A percentile compares a stretch with the other conserved stretches of the same genome.
Conservation (phyloP, 2,888 invertebrate species). For the Limenitis camilla region DNA sequence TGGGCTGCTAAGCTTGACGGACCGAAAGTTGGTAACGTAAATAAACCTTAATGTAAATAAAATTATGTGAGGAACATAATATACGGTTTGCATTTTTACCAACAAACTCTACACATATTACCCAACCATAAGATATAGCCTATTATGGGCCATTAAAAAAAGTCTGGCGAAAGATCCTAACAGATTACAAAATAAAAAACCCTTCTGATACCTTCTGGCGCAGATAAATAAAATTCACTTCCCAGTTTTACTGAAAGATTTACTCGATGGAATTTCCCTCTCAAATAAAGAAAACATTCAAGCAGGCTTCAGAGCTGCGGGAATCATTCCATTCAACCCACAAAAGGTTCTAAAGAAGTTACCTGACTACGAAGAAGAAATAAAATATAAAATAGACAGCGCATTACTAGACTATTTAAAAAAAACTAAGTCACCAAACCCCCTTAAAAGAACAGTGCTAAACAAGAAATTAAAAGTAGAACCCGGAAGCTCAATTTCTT, state of each 20-base stretch:
- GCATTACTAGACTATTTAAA: no score
- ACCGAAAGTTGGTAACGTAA: slow-evolving; percentile 20
- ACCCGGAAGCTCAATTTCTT: slow-evolving; percentile 5
- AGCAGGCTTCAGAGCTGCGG: slow-evolving; percentile 3
- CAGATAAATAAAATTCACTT: slow-evolving; percentile 11
- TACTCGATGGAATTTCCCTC: slow-evolving; percentile 1
- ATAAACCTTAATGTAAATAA: slow-evolving; percentile 18
- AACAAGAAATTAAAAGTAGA: slow-evolving; percentile 4
- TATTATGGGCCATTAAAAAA: slow-evolving; percentile 5
- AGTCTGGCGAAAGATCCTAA: slow-evolving; percentile 10
- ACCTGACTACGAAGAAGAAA: no score
- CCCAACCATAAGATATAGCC: slow-evolving; percentile 7
- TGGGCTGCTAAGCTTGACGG: slow-evolving; percentile 17
- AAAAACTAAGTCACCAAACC: neutral
- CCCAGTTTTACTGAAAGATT: slow-evolving; percentile 6
- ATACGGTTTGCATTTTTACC: slow-evolving; percentile 6
- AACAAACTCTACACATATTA: slow-evolving; percentile 2
- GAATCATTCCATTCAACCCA: slow-evolving; percentile 6
- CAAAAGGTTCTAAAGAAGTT: slow-evolving; percentile 6
- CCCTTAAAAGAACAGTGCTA: slow-evolving; percentile 1
- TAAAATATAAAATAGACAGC: no score
- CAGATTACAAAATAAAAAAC: slow-evolving; percentile 7
- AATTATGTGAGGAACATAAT: slow-evolving; percentile 4
- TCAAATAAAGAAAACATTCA: slow-evolving; percentile 1
- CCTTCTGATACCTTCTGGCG: slow-evolving; percentile 6